A percentile compares a stretch with the other conserved stretches of the same genome.
Evolutionary conservation across 2,797 vertebrate genomes (phyloP).

Genomic region (Tragopan temminckii): DNA sequence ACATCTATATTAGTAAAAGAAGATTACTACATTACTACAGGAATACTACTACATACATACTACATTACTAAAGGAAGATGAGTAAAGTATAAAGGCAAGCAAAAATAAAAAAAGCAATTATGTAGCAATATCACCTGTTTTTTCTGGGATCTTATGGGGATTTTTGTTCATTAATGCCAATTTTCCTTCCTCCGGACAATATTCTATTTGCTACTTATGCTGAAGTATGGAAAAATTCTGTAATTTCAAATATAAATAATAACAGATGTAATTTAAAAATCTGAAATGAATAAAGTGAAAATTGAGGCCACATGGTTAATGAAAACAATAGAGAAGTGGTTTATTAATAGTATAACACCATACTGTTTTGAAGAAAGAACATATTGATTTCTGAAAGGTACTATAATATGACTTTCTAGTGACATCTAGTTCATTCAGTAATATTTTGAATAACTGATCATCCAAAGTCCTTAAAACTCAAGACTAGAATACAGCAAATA

Average conservation of each 20-base stretch:
- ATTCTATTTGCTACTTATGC: slow-evolving; percentile 61
- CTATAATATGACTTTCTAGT: not conserved
- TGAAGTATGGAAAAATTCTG: slow-evolving; percentile 72
- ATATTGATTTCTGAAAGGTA: not conserved
- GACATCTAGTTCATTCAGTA: not conserved
- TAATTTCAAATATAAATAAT: slow-evolving; percentile 60
- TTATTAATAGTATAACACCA: slow-evolving; percentile 33
- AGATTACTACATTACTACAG: no score
- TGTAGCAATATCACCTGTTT: slow-evolving; percentile 49
- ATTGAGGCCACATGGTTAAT: not conserved
- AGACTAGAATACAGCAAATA: not conserved
- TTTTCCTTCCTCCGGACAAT: slow-evolving; percentile 84
- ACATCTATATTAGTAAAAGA: slow-evolving; percentile 59
- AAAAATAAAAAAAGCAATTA: slow-evolving; percentile 57
- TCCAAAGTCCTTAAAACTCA: not conserved
- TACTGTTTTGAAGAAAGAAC: not conserved
- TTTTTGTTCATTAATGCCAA: slow-evolving; percentile 86
- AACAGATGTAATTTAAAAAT: slow-evolving; percentile 43
- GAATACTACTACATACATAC: no score
- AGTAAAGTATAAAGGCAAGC: slow-evolving; percentile 30
- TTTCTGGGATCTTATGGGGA: slow-evolving; percentile 80
- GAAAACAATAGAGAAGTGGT: slow-evolving; percentile 18
- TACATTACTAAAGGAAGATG: slow-evolving; percentile 63
- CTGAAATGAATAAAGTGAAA: slow-evolving; percentile 31
- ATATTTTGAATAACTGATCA: not conserved